Evolutionary conservation across 2,888 invertebrate species (phyloP).

Genomic region (Harpagoxenus sublaevis): DNA sequence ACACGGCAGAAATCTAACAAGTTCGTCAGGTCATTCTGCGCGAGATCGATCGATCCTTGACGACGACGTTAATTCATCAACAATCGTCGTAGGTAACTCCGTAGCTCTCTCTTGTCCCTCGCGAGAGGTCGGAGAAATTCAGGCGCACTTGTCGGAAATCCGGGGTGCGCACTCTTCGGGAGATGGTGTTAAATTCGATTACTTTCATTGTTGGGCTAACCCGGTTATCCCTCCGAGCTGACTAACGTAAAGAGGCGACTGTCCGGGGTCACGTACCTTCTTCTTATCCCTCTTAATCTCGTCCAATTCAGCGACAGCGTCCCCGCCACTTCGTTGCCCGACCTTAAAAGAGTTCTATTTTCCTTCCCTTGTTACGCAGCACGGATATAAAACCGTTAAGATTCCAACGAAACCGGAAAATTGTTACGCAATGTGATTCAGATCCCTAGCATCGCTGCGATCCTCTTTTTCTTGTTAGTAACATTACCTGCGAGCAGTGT

Average conservation of each 20-base stretch:
- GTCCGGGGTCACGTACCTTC: conserved; percentile 80
- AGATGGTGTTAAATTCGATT: conserved; percentile 84
- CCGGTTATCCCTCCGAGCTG: conserved; percentile 80
- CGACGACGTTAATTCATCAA: conserved; percentile 68
- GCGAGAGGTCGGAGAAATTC: conserved; percentile 71
- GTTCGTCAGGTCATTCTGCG: background rate
- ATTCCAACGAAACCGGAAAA: background rate
- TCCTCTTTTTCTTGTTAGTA: background rate
- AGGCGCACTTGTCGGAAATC: conserved; percentile 77
- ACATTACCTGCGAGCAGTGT: background rate
- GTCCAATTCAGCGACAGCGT: conserved; percentile 72
- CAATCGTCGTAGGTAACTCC: conserved; percentile 61
- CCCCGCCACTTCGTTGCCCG: conserved; percentile 56
- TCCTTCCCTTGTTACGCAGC: background rate
- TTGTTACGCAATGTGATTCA: background rate
- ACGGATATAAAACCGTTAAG: conserved; percentile 14
- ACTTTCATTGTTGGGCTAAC: conserved; percentile 84
- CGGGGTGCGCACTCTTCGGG: conserved; percentile 74
- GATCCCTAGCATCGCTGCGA: background rate
- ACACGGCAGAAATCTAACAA: background rate
- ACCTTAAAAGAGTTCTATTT: conserved; percentile 38
- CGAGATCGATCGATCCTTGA: conserved; percentile 62
- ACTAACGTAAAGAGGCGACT: conserved; percentile 77
- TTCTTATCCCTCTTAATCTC: conserved; percentile 81
- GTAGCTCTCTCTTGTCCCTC: conserved; percentile 57